Evolutionary conservation across 1,140 invertebrate genomes (phyloP).

Genomic region (Episyrphus balteatus): DNA sequence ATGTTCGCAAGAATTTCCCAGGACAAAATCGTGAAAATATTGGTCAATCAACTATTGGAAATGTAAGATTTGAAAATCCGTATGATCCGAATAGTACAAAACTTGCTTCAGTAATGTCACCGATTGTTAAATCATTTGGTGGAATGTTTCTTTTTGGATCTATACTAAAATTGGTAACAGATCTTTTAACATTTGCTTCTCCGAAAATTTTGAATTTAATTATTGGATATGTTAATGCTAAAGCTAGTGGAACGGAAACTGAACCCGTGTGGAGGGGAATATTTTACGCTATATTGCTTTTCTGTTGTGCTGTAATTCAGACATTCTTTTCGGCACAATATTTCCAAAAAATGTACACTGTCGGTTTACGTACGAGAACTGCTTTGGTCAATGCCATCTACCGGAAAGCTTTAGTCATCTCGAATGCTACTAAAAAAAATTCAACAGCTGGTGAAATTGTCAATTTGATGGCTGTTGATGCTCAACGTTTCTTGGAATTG

Average conservation of each 20-base stretch:
- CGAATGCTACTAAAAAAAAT: constrained; percentile 65
- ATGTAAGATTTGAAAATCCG: constrained; percentile 51
- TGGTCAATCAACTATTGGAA: constrained; percentile 26
- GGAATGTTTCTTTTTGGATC: not conserved
- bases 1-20: constrained; percentile 40
- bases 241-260: constrained; percentile 34
- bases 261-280: constrained; percentile 77
- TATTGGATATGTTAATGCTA: not conserved
- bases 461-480: constrained; percentile 73
- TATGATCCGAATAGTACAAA: constrained; percentile 41
- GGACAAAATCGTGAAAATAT: constrained; percentile 29
- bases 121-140: constrained; percentile 47
- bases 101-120: constrained; percentile 54
- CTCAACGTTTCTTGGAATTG: constrained; percentile 74
- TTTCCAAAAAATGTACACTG: constrained; percentile 80
- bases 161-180: not conserved
- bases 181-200: not conserved
- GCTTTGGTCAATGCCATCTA: constrained; percentile 90
- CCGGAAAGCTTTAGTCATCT: constrained; percentile 72
- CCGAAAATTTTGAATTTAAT: not conserved
- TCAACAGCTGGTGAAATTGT: constrained; percentile 86
- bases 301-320: constrained; percentile 70
- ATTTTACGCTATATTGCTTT: constrained; percentile 64
- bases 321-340: constrained; percentile 85
- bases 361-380: constrained; percentile 84